A percentile compares a stretch with the other conserved stretches of the same genome.
These are phyloP conservation scores for Aricia agestis DNA, from an alignment of 1,140 invertebrate species.

Conservation along the genomic window DNA sequence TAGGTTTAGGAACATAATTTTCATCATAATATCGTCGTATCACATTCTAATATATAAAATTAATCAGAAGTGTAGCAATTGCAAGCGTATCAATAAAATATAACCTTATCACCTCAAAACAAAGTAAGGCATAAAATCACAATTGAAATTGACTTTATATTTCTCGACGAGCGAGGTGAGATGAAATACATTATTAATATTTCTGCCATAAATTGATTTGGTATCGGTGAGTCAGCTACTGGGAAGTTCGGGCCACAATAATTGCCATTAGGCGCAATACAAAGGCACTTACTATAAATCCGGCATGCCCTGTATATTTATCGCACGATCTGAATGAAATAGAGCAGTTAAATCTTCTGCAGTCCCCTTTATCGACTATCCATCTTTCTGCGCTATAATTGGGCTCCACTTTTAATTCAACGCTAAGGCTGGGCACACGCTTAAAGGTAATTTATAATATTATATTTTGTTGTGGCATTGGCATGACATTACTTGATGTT, in stretches of 20 bases:
- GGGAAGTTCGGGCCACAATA: background rate
- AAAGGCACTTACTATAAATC: constrained; percentile 13
- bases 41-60: too few relatives aligned
- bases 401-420: constrained; percentile 36
- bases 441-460: background rate
- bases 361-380: constrained; percentile 29
- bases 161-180: constrained; percentile 9
- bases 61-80: too few relatives aligned
- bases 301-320: background rate
- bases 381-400: constrained; percentile 39
- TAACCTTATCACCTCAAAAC: background rate
- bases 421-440: background rate
- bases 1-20: too few relatives aligned
- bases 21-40: too few relatives aligned
- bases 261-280: constrained; percentile 8
- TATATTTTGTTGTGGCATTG: too few relatives aligned
- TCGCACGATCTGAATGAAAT: constrained; percentile 35
- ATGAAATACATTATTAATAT: constrained; percentile 16
- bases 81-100: background rate
- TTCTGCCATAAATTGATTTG: background rate
- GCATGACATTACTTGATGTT: background rate
- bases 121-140: background rate
- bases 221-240: background rate
- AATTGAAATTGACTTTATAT: background rate
- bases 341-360: constrained; percentile 32